Percentiles rank a stretch among this genome's conserved stretches.
phyloP scores from a whole-genome alignment of 1,140 invertebrate species.

The Heliconius himera region DNA sequence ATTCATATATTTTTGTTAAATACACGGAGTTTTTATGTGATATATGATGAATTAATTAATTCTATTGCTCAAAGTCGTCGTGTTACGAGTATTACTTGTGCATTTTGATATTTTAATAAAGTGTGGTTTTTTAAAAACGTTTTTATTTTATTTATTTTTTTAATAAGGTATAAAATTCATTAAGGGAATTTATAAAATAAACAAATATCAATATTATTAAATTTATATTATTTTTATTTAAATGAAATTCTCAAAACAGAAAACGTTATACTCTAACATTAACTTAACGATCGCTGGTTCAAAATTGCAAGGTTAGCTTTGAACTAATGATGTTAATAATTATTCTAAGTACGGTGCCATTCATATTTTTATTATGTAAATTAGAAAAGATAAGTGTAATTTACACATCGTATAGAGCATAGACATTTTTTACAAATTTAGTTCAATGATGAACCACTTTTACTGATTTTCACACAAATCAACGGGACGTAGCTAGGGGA shows the following conservation, averaged over 20 bases:
- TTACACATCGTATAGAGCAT: too few relatives aligned
- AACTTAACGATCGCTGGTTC: neutral
- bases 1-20: slow-evolving; percentile 46
- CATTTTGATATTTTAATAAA: slow-evolving; percentile 50
- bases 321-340: neutral
- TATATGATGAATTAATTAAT: slow-evolving; percentile 30
- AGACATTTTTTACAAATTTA: too few relatives aligned
- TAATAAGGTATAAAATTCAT: neutral
- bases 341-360: neutral
- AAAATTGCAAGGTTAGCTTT: neutral
- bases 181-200: neutral
- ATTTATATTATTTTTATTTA: too few relatives aligned
- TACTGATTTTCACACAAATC: too few relatives aligned
- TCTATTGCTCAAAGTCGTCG: slow-evolving; percentile 71
- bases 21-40: slow-evolving; percentile 51
- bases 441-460: too few relatives aligned
- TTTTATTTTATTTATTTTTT: slow-evolving; percentile 6
- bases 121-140: slow-evolving; percentile 43
- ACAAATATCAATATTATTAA: neutral
- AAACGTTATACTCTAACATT: neutral
- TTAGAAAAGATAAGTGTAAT: too few relatives aligned
- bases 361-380: neutral
- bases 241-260: too few relatives aligned
- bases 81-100: slow-evolving; percentile 44
- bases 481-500: too few relatives aligned